Evolutionary conservation across 2,113 vertebrate genomes (phyloP), one percentile per base, ranked within the genome.

Genomic region (Phoxinus phoxinus): DNA sequence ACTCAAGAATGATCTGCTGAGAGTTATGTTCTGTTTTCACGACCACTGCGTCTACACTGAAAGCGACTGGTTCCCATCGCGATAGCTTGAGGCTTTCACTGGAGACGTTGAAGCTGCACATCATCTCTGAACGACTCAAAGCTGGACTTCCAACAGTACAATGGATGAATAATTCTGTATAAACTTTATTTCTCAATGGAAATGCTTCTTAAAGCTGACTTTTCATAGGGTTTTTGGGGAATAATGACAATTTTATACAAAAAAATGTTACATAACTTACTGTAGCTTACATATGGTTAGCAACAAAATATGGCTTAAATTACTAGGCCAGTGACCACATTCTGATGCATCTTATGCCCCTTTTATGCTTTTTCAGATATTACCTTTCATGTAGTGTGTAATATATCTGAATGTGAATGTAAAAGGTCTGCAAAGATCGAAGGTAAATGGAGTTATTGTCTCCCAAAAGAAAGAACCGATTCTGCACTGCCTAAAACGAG

Each of bases 1-100:
- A 9, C n/a, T 46, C 59, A 11, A 2, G 37, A 81, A 11, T 63
- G 59, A 27, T 46, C 37, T 21, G 2, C 58, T 27, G 58, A 11
- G 78, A 63, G 37, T 65, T 73, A 25, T 73, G 19, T 73, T 73
- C 71, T 73, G 21, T 44, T 73, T 73, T 44, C 21, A 41, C 4
- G n/a, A 41, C 9, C 25, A 30, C 61, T 27, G 21, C 4, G 23
- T 61, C 23, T 25, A 25, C 58, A 25, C 3, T 30, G 37, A 46
- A 46, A 53, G n/a, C 1, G 17, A 76, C 73, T 76, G 73, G 13
- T 53, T 46, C 73, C 46, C 25, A 8, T 76, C 53, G 46, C 46
- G 3, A 53, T 76, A 41, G 67, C 32, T 71, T 71, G 32, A 71
- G 67, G 32, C 17, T 67, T 65, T 27, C 35, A 10, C 69, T 72